Percentiles rank a stretch among this genome's conserved stretches.
phyloP scores from a whole-genome alignment of 30 jellyfish, hydroid and myxozoan genomes.

The Chrysaora quinquecirrha region DNA sequence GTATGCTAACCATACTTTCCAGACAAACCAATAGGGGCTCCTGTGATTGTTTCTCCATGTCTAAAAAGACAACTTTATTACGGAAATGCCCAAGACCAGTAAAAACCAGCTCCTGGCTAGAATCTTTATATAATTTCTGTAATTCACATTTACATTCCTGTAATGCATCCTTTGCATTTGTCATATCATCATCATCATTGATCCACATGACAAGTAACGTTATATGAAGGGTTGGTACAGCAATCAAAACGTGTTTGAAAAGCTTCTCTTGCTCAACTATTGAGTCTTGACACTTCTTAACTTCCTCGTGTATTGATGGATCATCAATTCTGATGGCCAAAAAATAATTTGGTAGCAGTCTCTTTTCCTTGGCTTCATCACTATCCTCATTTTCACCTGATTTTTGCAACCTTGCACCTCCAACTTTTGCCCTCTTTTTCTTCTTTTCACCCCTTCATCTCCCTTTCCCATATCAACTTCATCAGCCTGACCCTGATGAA shows the following conservation, averaged over 20 bases:
- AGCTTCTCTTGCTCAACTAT: slow-evolving; percentile 28
- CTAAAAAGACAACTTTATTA: slow-evolving; percentile 51
- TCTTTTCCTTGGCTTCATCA: neutral
- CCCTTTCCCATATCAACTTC: too few species aligned
- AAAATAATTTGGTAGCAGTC: slow-evolving; percentile 56
- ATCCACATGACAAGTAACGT: slow-evolving; percentile 67
- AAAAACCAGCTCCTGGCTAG: slow-evolving; percentile 20
- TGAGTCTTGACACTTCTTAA: slow-evolving; percentile 39
- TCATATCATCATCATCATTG: slow-evolving; percentile 32
- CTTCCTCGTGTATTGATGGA: slow-evolving; percentile 31
- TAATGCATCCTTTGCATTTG: slow-evolving; percentile 62
- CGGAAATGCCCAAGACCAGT: slow-evolving; percentile 42
- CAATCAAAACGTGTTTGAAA: slow-evolving; percentile 36
- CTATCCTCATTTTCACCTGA: too few species aligned
- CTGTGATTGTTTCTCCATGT: slow-evolving; percentile 22
- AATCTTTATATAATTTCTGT: neutral
- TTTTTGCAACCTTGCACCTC: neutral
- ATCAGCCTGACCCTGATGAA: too few species aligned
- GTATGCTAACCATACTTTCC: slow-evolving; percentile 5
- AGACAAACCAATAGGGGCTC: slow-evolving; percentile 1
- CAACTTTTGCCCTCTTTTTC: neutral
- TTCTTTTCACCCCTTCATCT: too few species aligned
- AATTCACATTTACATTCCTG: neutral
- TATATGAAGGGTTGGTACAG: slow-evolving; percentile 62
- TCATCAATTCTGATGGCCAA: slow-evolving; percentile 70